phyloP scores from a whole-genome alignment of 1,140 invertebrate genomes.

The Drosophila kikkawai region DNA sequence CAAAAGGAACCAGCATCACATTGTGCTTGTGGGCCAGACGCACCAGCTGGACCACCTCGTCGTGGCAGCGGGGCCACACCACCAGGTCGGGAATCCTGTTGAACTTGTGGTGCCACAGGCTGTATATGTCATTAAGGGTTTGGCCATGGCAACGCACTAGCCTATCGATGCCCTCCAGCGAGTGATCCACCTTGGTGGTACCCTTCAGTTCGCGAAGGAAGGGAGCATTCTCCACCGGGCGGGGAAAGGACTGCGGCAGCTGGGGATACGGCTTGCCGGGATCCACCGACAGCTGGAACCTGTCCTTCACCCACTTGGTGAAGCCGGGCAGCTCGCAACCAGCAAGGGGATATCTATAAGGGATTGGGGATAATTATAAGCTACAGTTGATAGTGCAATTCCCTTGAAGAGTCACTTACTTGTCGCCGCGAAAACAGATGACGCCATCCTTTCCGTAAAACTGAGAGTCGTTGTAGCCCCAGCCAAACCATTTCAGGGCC shows the following conservation, averaged over 20 bases:
- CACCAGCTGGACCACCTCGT: slow-evolving; percentile 93
- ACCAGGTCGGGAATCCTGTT: slow-evolving; percentile 96
- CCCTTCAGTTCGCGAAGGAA: slow-evolving; percentile 88
- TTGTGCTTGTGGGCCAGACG: slow-evolving; percentile 90
- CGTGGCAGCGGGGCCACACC: slow-evolving; percentile 95
- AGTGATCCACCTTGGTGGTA: slow-evolving; percentile 89
- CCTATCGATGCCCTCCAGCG: slow-evolving; percentile 92
- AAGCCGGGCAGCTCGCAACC: slow-evolving; percentile 92
- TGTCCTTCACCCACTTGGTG: slow-evolving; percentile 91
- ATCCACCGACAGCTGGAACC: slow-evolving; percentile 89
- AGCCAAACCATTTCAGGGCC: slow-evolving; percentile 98
- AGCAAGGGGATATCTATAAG: slow-evolving; percentile 92
- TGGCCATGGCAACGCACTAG: slow-evolving; percentile 97
- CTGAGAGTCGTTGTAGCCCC: slow-evolving; percentile 98
- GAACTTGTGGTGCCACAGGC: slow-evolving; percentile 90
- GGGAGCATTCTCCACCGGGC: slow-evolving; percentile 86
- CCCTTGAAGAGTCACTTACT: slow-evolving; percentile 37
- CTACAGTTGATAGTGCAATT: neutral
- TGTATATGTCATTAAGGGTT: slow-evolving; percentile 95
- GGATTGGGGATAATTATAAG: slow-evolving; percentile 86
- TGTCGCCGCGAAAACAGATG: slow-evolving; percentile 88
- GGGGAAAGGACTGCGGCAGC: slow-evolving; percentile 87
- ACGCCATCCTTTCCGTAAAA: slow-evolving; percentile 89
- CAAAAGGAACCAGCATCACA: slow-evolving; percentile 97
- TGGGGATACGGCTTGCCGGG: slow-evolving; percentile 84